These are phyloP conservation scores for Gallinago paraguaiae DNA, from an alignment of 2,113 vertebrate species.

Conservation along the genomic window DNA sequence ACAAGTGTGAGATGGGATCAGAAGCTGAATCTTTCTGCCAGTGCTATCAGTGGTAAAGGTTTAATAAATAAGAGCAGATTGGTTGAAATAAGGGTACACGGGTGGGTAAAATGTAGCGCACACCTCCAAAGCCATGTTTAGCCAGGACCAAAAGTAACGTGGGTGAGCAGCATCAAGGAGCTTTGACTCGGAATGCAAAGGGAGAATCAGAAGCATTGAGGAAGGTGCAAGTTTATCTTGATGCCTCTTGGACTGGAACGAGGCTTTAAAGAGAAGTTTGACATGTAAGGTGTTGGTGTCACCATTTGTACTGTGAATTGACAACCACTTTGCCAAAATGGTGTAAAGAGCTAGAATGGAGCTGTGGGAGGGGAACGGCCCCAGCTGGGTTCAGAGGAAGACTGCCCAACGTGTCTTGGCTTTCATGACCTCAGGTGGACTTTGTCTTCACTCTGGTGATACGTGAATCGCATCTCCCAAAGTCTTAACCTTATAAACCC, in stretches of 20 bases:
- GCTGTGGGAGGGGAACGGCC: not conserved
- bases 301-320: not conserved
- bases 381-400: not conserved
- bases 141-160: not conserved
- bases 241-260: not conserved
- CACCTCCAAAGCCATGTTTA: not conserved
- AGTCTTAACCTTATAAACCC: not conserved
- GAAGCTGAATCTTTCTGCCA: not conserved
- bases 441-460: not conserved
- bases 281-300: not conserved
- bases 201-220: not conserved
- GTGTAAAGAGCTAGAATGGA: not conserved
- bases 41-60: not conserved
- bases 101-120: not conserved
- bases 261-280: not conserved
- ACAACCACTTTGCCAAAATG: not conserved
- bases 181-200: not conserved
- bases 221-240: not conserved
- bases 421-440: not conserved
- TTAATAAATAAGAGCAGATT: not conserved
- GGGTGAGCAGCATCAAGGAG: not conserved
- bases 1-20: not conserved
- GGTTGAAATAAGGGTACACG: not conserved
- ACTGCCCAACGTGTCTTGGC: not conserved
- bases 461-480: not conserved